Conservation (phyloP, 2,113 vertebrate species). For the Dasyprocta punctata region DNA sequence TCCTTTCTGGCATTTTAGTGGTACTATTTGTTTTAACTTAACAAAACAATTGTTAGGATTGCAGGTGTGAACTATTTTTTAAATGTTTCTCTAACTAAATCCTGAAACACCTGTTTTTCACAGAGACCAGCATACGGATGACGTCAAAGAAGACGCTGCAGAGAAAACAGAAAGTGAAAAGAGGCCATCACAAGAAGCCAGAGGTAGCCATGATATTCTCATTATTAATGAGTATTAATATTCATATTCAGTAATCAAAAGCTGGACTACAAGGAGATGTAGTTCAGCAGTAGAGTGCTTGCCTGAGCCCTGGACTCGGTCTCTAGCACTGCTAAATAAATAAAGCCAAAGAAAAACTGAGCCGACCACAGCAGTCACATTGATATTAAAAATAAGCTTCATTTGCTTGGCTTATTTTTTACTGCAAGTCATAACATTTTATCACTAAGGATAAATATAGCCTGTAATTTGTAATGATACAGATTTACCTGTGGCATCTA, state of each 20-base stretch:
- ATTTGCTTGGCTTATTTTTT: not conserved
- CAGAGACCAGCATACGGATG: constrained; percentile 87
- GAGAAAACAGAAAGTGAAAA: constrained; percentile 85
- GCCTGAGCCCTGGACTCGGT: not conserved
- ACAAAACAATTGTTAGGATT: constrained; percentile 20
- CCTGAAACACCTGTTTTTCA: constrained; percentile 69
- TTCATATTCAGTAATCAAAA: not conserved
- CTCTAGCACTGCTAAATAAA: not conserved
- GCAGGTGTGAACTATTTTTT: not conserved
- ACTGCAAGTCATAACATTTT: not conserved
- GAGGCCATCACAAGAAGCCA: constrained; percentile 85
- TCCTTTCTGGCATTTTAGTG: constrained; percentile 1
- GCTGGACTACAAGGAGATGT: not conserved
- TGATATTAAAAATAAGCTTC: constrained; percentile 12
- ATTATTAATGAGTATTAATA: not conserved
- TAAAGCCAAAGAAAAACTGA: not conserved
- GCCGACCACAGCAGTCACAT: not conserved
- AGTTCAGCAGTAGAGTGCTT: too few species aligned
- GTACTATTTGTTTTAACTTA: not conserved
- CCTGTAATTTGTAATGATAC: not conserved
- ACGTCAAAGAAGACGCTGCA: constrained; percentile 80
- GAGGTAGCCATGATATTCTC: constrained; percentile 84
- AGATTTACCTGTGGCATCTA: not conserved
- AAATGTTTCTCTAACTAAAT: constrained; percentile 74
- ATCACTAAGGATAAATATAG: not conserved